These are phyloP conservation scores for Arctia plantaginis DNA, from an alignment of 2,888 invertebrate genomes.

Conservation along the genomic window DNA sequence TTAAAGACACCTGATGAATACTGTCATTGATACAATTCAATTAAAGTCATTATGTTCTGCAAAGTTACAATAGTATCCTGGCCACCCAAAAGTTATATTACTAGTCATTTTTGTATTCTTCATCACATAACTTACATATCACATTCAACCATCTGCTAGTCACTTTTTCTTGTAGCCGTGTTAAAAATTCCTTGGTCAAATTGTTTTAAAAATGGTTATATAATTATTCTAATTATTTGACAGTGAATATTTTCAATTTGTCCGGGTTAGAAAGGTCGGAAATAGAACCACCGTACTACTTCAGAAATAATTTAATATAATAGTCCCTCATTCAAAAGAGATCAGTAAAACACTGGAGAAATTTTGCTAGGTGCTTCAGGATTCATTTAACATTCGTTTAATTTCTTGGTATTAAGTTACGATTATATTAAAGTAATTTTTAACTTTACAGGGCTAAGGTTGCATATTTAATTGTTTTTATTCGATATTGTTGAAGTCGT, in stretches of 20 bases:
- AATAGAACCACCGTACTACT: background rate
- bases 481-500: background rate
- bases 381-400: background rate
- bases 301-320: background rate
- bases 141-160: background rate
- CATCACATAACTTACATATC: no score
- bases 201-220: no score
- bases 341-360: background rate
- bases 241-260: background rate
- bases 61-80: no score
- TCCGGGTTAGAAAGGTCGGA: background rate
- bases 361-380: background rate
- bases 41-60: no score
- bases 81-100: no score
- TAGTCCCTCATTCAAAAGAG: background rate
- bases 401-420: background rate
- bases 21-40: no score
- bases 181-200: no score
- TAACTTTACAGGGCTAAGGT: background rate
- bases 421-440: background rate
- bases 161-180: background rate
- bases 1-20: no score
- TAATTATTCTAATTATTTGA: background rate
- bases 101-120: no score
- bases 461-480: background rate